A percentile compares a stretch with the other conserved stretches of the same genome.
Conservation (phyloP, 2,113 vertebrate genomes). For the Megalops atlanticus region DNA sequence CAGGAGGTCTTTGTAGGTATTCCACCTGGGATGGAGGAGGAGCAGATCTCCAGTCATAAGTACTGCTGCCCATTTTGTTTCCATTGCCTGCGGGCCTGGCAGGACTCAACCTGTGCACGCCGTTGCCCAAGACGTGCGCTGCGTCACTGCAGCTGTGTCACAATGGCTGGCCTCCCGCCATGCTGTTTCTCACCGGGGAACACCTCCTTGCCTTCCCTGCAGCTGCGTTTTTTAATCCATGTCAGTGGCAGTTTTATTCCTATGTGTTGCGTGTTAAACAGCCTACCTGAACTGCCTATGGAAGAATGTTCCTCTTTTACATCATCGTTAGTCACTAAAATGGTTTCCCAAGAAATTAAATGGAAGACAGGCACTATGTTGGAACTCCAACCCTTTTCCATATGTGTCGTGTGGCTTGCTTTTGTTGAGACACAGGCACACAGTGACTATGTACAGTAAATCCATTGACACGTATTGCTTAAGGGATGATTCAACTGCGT, state of each 20-base stretch:
- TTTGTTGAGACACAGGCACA: not conserved
- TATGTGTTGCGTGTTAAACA: not conserved
- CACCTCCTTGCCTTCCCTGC: not conserved
- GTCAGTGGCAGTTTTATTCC: not conserved
- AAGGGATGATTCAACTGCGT: not conserved
- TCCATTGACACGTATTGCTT: not conserved
- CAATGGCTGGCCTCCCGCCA: not conserved
- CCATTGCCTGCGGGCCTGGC: not conserved
- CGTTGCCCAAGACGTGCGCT: not conserved
- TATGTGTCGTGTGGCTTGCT: not conserved
- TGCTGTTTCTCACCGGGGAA: not conserved
- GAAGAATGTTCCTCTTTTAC: not conserved
- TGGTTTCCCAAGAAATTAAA: not conserved
- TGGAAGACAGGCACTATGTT: conserved; percentile 13
- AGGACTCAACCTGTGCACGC: not conserved
- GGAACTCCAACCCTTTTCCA: conserved; percentile 11
- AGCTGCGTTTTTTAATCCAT: not conserved
- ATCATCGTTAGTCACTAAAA: not conserved
- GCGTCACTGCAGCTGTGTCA: not conserved
- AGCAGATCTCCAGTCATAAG: not conserved
- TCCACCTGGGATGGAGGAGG: not conserved
- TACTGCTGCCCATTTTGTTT: not conserved
- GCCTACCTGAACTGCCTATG: not conserved
- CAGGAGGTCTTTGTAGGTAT: not conserved
- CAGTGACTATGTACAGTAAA: not conserved